Conservation (phyloP, 2,797 vertebrate species). For the Mastacembelus armatus region DNA sequence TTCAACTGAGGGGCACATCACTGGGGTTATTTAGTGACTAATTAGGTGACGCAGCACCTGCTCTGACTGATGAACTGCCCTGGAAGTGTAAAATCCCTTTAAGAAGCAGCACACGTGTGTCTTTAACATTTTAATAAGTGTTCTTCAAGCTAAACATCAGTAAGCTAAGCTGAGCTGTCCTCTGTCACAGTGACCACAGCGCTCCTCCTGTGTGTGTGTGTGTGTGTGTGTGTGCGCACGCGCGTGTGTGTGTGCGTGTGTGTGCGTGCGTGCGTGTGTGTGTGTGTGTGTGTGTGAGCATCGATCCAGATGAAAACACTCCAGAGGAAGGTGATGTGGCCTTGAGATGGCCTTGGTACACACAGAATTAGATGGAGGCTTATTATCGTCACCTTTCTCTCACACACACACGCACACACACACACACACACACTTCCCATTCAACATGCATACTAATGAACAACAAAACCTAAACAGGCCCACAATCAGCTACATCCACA, state of each 20-base stretch:
- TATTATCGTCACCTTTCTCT: slow-evolving; percentile 61
- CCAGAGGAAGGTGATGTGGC: slow-evolving; percentile 61
- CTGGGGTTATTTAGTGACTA: neutral
- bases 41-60: neutral
- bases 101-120: neutral
- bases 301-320: slow-evolving; percentile 63
- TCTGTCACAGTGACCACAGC: slow-evolving; percentile 33
- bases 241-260: too few species aligned
- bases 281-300: slow-evolving; percentile 40
- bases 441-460: slow-evolving; percentile 55
- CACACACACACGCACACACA: slow-evolving; percentile 22
- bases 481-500: slow-evolving; percentile 23
- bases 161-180: slow-evolving; percentile 8
- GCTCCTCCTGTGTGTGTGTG: neutral
- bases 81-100: neutral
- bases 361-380: slow-evolving; percentile 68
- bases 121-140: neutral
- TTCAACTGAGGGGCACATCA: neutral
- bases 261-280: too few species aligned
- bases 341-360: slow-evolving; percentile 77
- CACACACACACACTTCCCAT: slow-evolving; percentile 10
- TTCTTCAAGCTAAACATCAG: neutral
- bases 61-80: neutral
- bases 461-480: slow-evolving; percentile 36
- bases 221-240: too few species aligned